Base-by-base conservation (phyloP, 2,797 vertebrate genomes). In the Chrosomus eos region DNA sequence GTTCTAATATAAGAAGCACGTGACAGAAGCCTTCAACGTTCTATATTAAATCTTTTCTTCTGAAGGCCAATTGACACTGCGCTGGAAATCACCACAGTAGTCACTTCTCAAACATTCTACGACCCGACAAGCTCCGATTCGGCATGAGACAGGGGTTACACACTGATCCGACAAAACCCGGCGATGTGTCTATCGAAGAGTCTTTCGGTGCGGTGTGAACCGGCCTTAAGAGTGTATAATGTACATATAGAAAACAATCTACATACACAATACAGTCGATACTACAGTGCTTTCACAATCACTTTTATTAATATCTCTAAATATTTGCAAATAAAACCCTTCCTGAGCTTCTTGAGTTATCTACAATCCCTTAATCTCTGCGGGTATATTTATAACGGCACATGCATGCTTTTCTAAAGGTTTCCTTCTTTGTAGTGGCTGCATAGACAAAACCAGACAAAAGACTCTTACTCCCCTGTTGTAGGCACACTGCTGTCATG, bases 401-500 rank as follows among this genome's bases (percentile, higher is more conserved):
- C 40, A 48, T n/a, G 26, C 16, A 11, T 21, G 31, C 28, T 74
- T 66, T 82, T 66, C 14, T 19, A 48, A 58, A 66, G 21, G 36
- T 38, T 58, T 77, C 55, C 79, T 80, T 11, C 53, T 73, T 73
- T 82, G 70, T 82, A 73, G 55, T 43, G 19, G 48, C 48, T 16
- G 60, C 36, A 9, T 45, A 84, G 73, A 84, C 82, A 84, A 78
- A 60, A 84, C 13, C 74, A 84, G 74, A 84, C 64, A 84, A 78
- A 84, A 78, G 74, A 68, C 82, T 68, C n/a, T 16, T 16, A 31
- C 36, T 45, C 48, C 62, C 36, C 53, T 36, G 80, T 60, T 58
- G 74, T 84, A 70, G 62, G 26, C 64, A 4, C 74, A 71, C 67
- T 62, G 67, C 23, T 5, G 67, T 60, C 76, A 79, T 40, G 31